phyloP scores from a whole-genome alignment of 2,797 vertebrate species.

The Myoxocephalus aenaeus region DNA sequence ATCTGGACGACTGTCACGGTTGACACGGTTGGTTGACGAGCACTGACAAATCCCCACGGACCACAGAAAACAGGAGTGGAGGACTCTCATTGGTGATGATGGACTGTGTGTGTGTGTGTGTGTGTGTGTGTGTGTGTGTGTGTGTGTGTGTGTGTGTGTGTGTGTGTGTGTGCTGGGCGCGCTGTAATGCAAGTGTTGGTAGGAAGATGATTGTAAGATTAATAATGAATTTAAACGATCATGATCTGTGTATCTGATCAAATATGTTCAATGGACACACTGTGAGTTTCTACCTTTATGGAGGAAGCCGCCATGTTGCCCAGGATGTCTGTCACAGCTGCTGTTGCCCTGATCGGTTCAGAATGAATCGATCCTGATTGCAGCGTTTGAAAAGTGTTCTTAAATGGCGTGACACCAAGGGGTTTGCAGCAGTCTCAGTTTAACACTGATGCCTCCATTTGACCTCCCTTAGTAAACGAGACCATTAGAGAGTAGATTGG shows the following conservation, averaged over 20 bases:
- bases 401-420: neutral
- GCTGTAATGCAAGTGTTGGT: slow-evolving; percentile 38
- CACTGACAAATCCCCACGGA: slow-evolving; percentile 84
- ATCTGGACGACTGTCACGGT: slow-evolving; percentile 90
- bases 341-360: slow-evolving; percentile 16
- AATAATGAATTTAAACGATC: slow-evolving; percentile 54
- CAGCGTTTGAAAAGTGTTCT: neutral
- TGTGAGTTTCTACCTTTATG: slow-evolving; percentile 3
- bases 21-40: slow-evolving; percentile 85
- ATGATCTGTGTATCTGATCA: slow-evolving; percentile 31
- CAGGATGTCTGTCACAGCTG: slow-evolving; percentile 10
- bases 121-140: slow-evolving; percentile 47
- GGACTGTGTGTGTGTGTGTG: slow-evolving; percentile 54
- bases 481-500: neutral
- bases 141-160: slow-evolving; percentile 52
- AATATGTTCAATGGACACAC: slow-evolving; percentile 16
- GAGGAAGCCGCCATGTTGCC: neutral
- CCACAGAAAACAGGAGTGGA: slow-evolving; percentile 74
- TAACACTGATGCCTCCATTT: neutral
- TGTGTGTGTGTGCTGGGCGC: slow-evolving; percentile 30
- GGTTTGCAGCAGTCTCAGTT: neutral
- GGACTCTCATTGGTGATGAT: slow-evolving; percentile 73
- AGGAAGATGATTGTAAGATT: slow-evolving; percentile 58
- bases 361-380: neutral
- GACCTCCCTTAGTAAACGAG: neutral